Evolutionary conservation across 53 echinoderm and acorn worm species (phyloP).

Genomic region (Holothuria scabra): DNA sequence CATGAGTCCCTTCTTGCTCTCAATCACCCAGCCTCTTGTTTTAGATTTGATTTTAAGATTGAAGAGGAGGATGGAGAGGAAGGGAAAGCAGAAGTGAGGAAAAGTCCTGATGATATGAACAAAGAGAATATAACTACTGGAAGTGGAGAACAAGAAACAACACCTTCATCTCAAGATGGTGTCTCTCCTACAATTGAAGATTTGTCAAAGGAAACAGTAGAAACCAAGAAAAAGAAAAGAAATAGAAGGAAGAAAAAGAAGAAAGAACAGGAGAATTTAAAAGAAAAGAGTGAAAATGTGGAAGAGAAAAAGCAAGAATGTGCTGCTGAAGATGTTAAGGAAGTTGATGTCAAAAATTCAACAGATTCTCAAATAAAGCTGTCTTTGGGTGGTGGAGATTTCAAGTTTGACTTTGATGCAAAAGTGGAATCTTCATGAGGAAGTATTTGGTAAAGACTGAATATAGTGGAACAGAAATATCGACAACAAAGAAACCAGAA

Average conservation of each 20-base stretch:
- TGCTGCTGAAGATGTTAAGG: constrained; percentile 27
- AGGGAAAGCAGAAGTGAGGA: not conserved
- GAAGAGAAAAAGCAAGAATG: constrained; percentile 32
- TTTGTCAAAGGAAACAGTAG: not conserved
- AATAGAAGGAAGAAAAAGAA: constrained; percentile 41
- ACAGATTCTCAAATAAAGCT: not conserved
- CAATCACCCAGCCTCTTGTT: constrained; percentile 20
- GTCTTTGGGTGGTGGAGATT: constrained; percentile 56
- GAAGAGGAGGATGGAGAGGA: constrained; percentile 60
- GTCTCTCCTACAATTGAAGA: constrained; percentile 34
- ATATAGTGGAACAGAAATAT: not conserved
- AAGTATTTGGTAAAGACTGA: not conserved
- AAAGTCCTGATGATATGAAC: not conserved
- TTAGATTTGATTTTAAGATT: constrained; percentile 75
- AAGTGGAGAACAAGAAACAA: not conserved
- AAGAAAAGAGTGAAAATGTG: constrained; percentile 10
- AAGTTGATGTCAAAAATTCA: constrained; percentile 20
- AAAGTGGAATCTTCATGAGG: no score
- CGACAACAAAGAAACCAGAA: no score
- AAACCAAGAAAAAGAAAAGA: constrained; percentile 41
- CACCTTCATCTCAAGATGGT: not conserved
- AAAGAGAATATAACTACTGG: not conserved
- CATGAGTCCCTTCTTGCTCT: not conserved
- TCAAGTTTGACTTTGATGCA: constrained; percentile 66
- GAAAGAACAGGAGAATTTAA: constrained; percentile 6